These are phyloP conservation scores for Saccopteryx bilineata DNA, from an alignment of 2,113 vertebrate species.

Conservation along the genomic window DNA sequence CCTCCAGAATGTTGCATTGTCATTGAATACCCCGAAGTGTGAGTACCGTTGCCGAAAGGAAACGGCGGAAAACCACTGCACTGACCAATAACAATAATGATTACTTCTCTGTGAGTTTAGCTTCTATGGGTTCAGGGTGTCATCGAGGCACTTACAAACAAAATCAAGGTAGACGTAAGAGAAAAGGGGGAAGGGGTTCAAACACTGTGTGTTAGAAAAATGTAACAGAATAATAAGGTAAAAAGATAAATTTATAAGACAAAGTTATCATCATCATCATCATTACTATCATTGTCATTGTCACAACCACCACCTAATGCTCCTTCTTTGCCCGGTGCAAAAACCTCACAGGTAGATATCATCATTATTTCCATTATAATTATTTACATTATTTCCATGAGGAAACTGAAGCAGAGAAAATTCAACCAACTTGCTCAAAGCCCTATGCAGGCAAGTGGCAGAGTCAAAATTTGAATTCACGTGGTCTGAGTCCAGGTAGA, in stretches of 20 bases:
- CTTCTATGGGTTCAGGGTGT: not conserved
- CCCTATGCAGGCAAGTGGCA: not conserved
- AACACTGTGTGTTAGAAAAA: not conserved
- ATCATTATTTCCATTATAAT: not conserved
- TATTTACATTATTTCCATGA: not conserved
- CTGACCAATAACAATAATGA: not conserved
- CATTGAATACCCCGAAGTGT: not conserved
- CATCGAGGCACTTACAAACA: not conserved
- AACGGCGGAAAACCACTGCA: not conserved
- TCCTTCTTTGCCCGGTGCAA: not conserved
- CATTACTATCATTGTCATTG: not conserved
- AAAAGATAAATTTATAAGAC: not conserved
- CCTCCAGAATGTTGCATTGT: not conserved
- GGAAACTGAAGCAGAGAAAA: constrained; percentile 1
- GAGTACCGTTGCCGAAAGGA: not conserved
- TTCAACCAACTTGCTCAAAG: not conserved
- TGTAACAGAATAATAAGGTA: not conserved
- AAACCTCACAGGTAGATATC: not conserved
- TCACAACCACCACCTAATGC: not conserved
- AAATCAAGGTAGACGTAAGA: not conserved
- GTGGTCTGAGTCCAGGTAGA: not conserved
- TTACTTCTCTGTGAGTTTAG: not conserved
- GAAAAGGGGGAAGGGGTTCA: not conserved
- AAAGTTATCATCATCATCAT: not conserved
- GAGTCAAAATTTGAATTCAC: not conserved